Percentiles rank a stretch among this genome's conserved stretches.
These are phyloP conservation scores for Ameiurus melas DNA, from an alignment of 2,113 vertebrate genomes.

Conservation along the genomic window DNA sequence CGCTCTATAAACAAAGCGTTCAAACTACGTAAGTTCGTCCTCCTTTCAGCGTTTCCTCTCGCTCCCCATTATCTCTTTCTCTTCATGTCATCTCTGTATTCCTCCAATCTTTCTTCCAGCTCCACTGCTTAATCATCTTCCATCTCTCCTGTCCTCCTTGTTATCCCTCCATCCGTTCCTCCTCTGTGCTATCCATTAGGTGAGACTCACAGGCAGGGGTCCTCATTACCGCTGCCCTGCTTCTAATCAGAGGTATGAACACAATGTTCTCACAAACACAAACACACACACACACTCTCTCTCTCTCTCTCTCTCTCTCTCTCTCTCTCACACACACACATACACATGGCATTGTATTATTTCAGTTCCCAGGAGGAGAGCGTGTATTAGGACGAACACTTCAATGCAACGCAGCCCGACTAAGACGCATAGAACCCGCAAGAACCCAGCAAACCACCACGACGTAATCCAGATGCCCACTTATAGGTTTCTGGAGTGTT, in stretches of 20 bases:
- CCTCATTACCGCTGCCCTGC: slow-evolving; percentile 12
- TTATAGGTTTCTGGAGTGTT: background rate
- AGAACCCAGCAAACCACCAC: background rate
- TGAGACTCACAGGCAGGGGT: background rate
- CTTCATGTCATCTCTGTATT: background rate
- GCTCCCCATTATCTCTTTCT: background rate
- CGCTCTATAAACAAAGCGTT: background rate
- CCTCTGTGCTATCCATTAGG: background rate
- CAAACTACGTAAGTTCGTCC: background rate
- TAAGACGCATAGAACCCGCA: background rate
- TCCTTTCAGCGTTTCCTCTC: background rate
- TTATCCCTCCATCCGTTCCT: background rate
- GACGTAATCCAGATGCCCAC: background rate
- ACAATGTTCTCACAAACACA: background rate
- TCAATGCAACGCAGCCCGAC: background rate
- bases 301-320: too few relatives aligned
- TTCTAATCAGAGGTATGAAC: background rate
- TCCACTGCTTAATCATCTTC: background rate
- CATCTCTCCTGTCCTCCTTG: background rate
- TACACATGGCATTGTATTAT: background rate
- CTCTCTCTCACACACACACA: too few relatives aligned
- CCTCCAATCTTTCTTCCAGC: background rate
- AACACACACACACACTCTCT: background rate
- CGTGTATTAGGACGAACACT: background rate
- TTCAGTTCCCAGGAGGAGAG: background rate